Conservation (phyloP, 2,797 vertebrate species). For the Neopelma chrysocephalum region DNA sequence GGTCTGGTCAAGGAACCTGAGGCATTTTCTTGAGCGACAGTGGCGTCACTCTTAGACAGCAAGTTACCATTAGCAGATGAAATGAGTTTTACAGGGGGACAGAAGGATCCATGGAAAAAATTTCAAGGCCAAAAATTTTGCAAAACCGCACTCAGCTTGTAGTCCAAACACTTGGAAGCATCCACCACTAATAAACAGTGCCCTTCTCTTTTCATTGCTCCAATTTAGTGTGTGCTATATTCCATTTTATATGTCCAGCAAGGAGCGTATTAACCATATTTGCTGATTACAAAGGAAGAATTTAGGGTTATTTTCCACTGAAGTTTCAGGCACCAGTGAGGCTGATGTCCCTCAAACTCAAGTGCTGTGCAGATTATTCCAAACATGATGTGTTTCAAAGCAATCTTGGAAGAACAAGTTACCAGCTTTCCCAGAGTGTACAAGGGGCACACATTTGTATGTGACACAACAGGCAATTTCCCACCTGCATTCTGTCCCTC, state of each 20-base stretch:
- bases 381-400: not conserved
- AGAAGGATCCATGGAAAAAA: not conserved
- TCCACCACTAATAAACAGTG: not conserved
- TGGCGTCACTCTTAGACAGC: not conserved
- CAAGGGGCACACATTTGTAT: rapidly evolving
- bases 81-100: not conserved
- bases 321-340: not conserved
- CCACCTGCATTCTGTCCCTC: not conserved
- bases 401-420: not conserved
- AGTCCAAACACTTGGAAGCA: not conserved
- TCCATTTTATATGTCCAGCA: not conserved
- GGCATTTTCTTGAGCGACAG: not conserved
- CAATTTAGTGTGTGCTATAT: not conserved
- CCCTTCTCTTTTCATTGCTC: not conserved
- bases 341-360: not conserved
- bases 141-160: not conserved
- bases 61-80: not conserved
- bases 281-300: not conserved
- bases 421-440: not conserved
- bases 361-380: not conserved
- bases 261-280: not conserved
- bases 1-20: not conserved
- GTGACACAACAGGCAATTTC: not conserved
- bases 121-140: not conserved
- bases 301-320: not conserved